phyloP scores from a whole-genome alignment of 1,140 invertebrate genomes.

The Asbolus verrucosus region DNA sequence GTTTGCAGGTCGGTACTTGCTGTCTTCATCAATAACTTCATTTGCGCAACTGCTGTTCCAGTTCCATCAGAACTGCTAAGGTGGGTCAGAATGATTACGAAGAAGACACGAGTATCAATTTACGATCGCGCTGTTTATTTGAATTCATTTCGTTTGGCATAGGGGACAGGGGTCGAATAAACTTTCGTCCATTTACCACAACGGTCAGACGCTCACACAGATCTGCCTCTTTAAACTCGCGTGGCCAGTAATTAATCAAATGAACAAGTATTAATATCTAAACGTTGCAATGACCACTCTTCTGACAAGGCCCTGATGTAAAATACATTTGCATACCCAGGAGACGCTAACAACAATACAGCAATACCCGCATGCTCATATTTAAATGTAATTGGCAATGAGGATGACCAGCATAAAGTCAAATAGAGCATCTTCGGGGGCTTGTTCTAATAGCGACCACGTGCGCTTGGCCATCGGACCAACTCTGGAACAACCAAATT shows the following conservation, averaged over 20 bases:
- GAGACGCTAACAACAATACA: conserved; percentile 45
- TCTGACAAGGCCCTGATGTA: conserved; percentile 45
- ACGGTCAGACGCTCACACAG: conserved; percentile 7
- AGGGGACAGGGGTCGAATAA: conserved; percentile 34
- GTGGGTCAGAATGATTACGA: no score
- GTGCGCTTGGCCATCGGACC: conserved; percentile 46
- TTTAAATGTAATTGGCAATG: conserved; percentile 56
- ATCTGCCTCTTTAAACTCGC: conserved; percentile 2
- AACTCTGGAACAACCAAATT: conserved; percentile 31
- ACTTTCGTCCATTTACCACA: conserved; percentile 16
- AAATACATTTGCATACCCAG: conserved; percentile 50
- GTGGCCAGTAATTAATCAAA: conserved; percentile 42
- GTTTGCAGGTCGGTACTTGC: no score
- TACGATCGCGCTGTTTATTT: conserved; percentile 41
- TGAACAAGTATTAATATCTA: conserved; percentile 41
- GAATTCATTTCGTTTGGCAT: conserved; percentile 38
- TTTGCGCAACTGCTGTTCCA: no score
- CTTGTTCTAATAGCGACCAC: conserved; percentile 50
- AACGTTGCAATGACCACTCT: conserved; percentile 41
- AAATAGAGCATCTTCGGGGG: conserved; percentile 45
- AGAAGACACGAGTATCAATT: no score
- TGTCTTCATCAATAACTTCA: no score
- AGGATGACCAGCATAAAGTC: conserved; percentile 57
- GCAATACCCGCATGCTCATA: conserved; percentile 53
- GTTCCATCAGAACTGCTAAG: no score